Evolutionary conservation across 2,797 vertebrate genomes (phyloP).

Genomic region (Tenualosa ilisha): DNA sequence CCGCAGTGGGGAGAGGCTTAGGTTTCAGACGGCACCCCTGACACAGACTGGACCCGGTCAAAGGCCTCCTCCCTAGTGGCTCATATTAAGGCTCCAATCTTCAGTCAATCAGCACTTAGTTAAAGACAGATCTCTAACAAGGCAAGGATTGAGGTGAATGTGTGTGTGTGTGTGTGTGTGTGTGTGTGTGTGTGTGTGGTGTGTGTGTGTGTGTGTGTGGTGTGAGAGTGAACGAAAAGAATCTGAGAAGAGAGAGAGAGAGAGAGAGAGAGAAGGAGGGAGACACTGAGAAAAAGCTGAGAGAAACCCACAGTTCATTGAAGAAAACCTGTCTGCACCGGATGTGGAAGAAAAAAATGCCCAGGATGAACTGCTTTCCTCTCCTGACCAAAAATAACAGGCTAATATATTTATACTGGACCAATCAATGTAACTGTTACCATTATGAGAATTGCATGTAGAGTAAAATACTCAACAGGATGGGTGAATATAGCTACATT

Average conservation of each 20-base stretch:
- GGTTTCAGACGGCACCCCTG: slow-evolving; percentile 65
- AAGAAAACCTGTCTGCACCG: slow-evolving; percentile 35
- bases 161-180: slow-evolving; percentile 48
- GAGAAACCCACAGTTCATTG: slow-evolving; percentile 12
- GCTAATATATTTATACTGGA: slow-evolving; percentile 29
- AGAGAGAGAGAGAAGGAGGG: slow-evolving; percentile 36
- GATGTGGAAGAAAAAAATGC: slow-evolving; percentile 43
- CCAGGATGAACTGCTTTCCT: slow-evolving; percentile 32
- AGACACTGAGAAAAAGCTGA: not conserved
- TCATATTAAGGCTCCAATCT: slow-evolving; percentile 73
- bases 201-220: slow-evolving; percentile 26
- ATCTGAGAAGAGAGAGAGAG: not conserved
- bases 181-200: slow-evolving; percentile 32
- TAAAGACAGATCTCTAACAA: slow-evolving; percentile 74
- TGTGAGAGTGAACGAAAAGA: slow-evolving; percentile 13
- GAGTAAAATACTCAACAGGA: not conserved
- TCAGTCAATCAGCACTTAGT: slow-evolving; percentile 78
- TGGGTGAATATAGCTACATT: not conserved
- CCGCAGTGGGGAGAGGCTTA: slow-evolving; percentile 43
- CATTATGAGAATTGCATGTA: not conserved
- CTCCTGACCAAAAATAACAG: slow-evolving; percentile 25
- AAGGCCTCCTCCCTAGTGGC: slow-evolving; percentile 72
- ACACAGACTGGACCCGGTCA: slow-evolving; percentile 67
- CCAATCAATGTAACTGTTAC: not conserved
- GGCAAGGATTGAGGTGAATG: slow-evolving; percentile 63